Conservation (phyloP, 2,888 invertebrate species). For the Chrysina gloriosa region DNA sequence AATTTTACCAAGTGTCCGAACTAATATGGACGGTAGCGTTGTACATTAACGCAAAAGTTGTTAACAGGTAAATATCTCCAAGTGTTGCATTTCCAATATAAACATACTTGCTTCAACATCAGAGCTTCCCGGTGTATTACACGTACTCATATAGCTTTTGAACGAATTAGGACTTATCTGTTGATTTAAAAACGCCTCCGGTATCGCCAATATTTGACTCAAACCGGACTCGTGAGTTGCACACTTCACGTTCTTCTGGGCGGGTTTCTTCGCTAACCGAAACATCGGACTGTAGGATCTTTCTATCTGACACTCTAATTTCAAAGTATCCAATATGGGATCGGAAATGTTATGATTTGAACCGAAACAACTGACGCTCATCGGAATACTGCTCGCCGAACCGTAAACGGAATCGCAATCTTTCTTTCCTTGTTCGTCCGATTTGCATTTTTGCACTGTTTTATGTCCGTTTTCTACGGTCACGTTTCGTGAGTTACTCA, state of each 20-base stretch:
- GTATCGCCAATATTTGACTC: conserved; percentile 61
- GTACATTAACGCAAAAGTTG: too few species aligned
- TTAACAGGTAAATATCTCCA: too few species aligned
- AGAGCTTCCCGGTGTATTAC: conserved; percentile 35
- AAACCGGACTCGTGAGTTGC: conserved; percentile 53
- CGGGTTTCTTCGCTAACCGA: conserved; percentile 33
- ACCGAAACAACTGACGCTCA: conserved; percentile 47
- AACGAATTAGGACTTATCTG: conserved; percentile 53
- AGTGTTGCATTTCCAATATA: conserved; percentile 2
- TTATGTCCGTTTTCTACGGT: conserved; percentile 8
- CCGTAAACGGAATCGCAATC: conserved; percentile 30
- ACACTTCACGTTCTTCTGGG: conserved; percentile 13
- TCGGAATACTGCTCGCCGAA: conserved; percentile 35
- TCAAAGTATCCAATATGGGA: conserved; percentile 56
- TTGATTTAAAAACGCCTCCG: conserved; percentile 60
- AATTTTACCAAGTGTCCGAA: too few species aligned
- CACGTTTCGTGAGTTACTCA: not conserved
- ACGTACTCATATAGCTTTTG: conserved; percentile 43
- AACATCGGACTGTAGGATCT: conserved; percentile 49
- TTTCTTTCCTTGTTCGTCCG: conserved; percentile 32
- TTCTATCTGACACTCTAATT: conserved; percentile 49
- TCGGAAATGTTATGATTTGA: conserved; percentile 54
- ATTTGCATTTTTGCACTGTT: not conserved
- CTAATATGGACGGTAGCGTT: too few species aligned
- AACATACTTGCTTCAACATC: conserved; percentile 39